Percentiles rank a stretch among this genome's conserved stretches.
These are phyloP conservation scores for Polyploca ridens DNA, from an alignment of 2,888 invertebrate species.

Conservation along the genomic window DNA sequence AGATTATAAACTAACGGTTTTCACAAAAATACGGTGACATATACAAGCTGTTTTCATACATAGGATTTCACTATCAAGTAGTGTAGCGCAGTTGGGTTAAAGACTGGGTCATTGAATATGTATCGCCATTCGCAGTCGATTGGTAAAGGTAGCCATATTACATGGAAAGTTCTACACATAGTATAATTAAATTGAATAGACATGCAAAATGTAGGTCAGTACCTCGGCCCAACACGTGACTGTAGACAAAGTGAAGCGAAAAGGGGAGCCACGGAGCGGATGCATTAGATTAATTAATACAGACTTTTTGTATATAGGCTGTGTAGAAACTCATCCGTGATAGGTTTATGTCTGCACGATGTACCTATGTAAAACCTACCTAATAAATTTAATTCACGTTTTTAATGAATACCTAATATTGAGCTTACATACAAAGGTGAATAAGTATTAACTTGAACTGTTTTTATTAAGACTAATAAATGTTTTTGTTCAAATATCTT, in stretches of 20 bases:
- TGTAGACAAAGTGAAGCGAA: slow-evolving; percentile 28
- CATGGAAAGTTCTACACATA: slow-evolving; percentile 11
- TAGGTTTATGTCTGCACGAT: not conserved
- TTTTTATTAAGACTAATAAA: too few species aligned
- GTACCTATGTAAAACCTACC: not conserved
- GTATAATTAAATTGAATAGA: slow-evolving; percentile 42
- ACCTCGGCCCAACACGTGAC: slow-evolving; percentile 34
- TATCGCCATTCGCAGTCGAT: slow-evolving; percentile 5
- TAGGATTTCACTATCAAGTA: not conserved
- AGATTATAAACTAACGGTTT: too few species aligned
- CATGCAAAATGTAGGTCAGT: slow-evolving; percentile 52
- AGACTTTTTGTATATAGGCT: slow-evolving; percentile 28
- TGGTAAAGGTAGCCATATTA: slow-evolving; percentile 8
- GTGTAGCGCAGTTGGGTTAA: not conserved
- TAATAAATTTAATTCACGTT: too few species aligned
- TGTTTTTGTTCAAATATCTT: too few species aligned
- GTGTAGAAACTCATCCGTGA: not conserved
- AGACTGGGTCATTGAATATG: slow-evolving; percentile 14
- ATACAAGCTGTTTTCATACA: not conserved
- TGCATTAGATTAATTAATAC: slow-evolving; percentile 66
- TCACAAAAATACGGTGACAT: too few species aligned
- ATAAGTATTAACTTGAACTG: too few species aligned
- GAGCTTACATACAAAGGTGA: too few species aligned
- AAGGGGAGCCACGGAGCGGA: slow-evolving; percentile 17
- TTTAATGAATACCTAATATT: too few species aligned